These are phyloP conservation scores for Aviceda subcristata DNA, from an alignment of 2,113 vertebrate genomes.

Conservation along the genomic window DNA sequence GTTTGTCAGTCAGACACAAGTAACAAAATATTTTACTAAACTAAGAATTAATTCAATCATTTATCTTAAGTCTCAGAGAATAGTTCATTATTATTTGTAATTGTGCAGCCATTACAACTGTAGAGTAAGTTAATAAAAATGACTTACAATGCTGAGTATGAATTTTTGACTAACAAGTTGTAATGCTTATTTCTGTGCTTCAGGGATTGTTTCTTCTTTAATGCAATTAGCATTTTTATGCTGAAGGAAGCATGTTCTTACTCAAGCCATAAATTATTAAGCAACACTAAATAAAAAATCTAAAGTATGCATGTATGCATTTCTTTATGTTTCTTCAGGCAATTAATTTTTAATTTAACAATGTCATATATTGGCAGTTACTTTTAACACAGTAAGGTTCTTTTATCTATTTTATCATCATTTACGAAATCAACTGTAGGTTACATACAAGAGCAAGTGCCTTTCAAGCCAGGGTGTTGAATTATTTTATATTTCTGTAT, in stretches of 20 bases:
- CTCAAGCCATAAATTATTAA: constrained; percentile 47
- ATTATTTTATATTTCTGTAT: constrained; percentile 19
- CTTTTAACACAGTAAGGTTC: background rate
- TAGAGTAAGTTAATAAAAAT: constrained; percentile 52
- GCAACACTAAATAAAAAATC: constrained; percentile 20
- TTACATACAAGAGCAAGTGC: background rate
- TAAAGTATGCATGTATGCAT: background rate
- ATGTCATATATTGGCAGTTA: constrained; percentile 10
- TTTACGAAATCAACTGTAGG: background rate
- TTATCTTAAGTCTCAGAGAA: background rate
- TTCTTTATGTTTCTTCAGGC: constrained; percentile 34
- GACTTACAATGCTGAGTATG: background rate
- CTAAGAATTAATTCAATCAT: background rate
- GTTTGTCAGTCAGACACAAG: background rate
- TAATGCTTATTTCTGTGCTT: background rate
- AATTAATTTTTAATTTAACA: constrained; percentile 62
- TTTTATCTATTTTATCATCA: constrained; percentile 6
- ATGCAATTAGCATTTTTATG: constrained; percentile 52
- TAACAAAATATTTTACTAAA: background rate
- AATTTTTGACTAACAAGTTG: constrained; percentile 46
- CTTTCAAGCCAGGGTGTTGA: background rate
- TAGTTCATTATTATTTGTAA: background rate
- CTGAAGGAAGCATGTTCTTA: constrained; percentile 40
- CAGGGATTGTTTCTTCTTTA: constrained; percentile 29
- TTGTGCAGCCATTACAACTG: background rate